Percentiles rank a stretch among this genome's conserved stretches.
phyloP scores from a whole-genome alignment of 2,888 invertebrate species.

The Muschampia plurimacula region DNA sequence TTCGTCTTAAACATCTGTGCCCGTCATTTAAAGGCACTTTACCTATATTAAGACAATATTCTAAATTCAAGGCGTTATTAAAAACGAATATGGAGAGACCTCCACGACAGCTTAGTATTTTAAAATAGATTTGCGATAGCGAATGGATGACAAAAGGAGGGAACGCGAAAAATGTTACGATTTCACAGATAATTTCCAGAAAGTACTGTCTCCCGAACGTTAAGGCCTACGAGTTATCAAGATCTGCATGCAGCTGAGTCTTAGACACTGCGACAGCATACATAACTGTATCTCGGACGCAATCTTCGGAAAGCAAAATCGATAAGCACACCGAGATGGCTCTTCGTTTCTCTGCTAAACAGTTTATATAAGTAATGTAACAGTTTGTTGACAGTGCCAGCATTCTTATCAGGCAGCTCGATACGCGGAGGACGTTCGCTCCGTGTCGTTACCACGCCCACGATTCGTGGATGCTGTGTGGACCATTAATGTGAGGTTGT shows the following conservation, averaged over 20 bases:
- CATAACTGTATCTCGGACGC: conserved; percentile 57
- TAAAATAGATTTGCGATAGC: conserved; percentile 42
- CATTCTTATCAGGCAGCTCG: conserved; percentile 77
- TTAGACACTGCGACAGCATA: conserved; percentile 67
- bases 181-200: conserved; percentile 42
- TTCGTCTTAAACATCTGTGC: conserved; percentile 30
- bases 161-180: conserved; percentile 44
- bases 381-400: conserved; percentile 81
- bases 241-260: conserved; percentile 57
- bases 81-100: conserved; percentile 34
- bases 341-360: conserved; percentile 55
- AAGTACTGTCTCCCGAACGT: conserved; percentile 40
- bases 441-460: conserved; percentile 77
- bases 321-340: conserved; percentile 70
- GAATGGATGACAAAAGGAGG: conserved; percentile 25
- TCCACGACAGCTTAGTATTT: conserved; percentile 34
- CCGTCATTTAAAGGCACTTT: conserved; percentile 27
- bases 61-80: conserved; percentile 31
- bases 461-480: conserved; percentile 66
- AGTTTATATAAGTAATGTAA: conserved; percentile 63
- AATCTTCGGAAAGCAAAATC: conserved; percentile 68
- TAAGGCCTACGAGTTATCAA: conserved; percentile 30
- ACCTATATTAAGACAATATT: conserved; percentile 25
- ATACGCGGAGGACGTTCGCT: conserved; percentile 58
- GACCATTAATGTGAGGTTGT: conserved; percentile 51